Evolutionary conservation across 2,888 invertebrate species (phyloP).

Genomic region (Noctuana brunneofusca): DNA sequence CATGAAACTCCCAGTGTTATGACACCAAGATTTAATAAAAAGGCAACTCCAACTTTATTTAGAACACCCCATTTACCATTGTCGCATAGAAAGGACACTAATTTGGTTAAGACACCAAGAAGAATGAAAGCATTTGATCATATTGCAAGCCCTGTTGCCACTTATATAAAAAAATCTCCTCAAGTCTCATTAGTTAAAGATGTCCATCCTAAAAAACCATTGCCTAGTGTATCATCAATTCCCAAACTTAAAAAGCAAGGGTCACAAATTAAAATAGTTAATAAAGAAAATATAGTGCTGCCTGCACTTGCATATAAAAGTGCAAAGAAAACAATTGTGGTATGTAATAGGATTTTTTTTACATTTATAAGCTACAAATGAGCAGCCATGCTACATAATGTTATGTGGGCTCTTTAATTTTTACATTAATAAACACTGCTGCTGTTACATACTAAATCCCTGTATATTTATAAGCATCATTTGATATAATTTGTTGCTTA

Average conservation of each 20-base stretch:
- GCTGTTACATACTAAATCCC: no score
- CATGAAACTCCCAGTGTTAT: not conserved
- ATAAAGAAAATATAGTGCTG: conserved; percentile 61
- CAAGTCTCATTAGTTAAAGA: conserved; percentile 60
- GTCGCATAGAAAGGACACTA: conserved; percentile 47
- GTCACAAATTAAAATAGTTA: conserved; percentile 41
- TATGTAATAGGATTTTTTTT: no score
- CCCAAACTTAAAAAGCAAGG: conserved; percentile 52
- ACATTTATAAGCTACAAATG: no score
- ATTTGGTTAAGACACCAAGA: conserved; percentile 50
- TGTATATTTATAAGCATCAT: no score
- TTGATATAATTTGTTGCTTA: no score
- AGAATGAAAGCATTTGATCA: conserved; percentile 57
- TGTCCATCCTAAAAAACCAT: conserved; percentile 60
- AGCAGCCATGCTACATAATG: not conserved
- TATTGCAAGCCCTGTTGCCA: conserved; percentile 67
- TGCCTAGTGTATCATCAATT: conserved; percentile 55
- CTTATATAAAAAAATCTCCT: conserved; percentile 65
- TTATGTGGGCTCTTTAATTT: not conserved
- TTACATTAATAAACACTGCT: not conserved
- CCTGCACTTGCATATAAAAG: conserved; percentile 62
- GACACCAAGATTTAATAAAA: conserved; percentile 11
- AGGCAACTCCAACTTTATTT: conserved; percentile 39
- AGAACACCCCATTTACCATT: conserved; percentile 56
- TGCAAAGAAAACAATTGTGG: conserved; percentile 66